These are phyloP conservation scores for Lepus europaeus DNA, from an alignment of 2,113 vertebrate genomes.

Conservation along the genomic window DNA sequence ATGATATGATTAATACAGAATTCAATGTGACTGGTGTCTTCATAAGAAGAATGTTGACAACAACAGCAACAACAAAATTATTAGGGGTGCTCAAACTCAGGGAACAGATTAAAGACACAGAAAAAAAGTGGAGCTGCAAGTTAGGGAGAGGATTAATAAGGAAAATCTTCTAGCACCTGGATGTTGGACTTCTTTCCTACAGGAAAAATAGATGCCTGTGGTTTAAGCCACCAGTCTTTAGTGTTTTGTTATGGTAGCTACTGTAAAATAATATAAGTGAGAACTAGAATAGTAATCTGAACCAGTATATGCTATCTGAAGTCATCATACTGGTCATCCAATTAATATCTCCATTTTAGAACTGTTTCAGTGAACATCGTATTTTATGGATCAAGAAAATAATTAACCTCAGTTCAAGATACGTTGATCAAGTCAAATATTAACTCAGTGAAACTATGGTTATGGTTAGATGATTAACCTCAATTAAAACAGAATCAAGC, in stretches of 20 bases:
- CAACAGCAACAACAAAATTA: not conserved
- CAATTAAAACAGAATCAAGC: conserved; percentile 52
- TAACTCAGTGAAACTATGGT: conserved; percentile 33
- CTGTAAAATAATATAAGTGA: not conserved
- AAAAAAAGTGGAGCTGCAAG: not conserved
- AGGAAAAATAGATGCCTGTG: not conserved
- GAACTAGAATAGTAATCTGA: not conserved
- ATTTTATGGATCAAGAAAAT: conserved; percentile 65
- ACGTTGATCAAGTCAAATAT: conserved; percentile 30
- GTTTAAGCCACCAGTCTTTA: not conserved
- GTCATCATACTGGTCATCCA: not conserved
- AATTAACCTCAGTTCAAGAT: conserved; percentile 53
- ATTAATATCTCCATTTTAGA: conserved; percentile 37
- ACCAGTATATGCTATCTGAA: not conserved
- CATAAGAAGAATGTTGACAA: not conserved
- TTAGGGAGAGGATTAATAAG: not conserved
- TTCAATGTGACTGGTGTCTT: not conserved
- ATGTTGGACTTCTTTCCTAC: not conserved
- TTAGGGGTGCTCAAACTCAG: rapidly evolving
- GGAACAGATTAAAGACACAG: not conserved
- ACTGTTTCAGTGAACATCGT: conserved; percentile 33
- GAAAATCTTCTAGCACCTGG: rapidly evolving
- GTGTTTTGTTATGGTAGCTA: not conserved
- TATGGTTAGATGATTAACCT: conserved; percentile 43
- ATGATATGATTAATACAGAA: not conserved